Percentiles rank a stretch among this genome's conserved stretches.
Conservation (phyloP, 2,797 vertebrate species). For the Rousettus madagascariensis region DNA sequence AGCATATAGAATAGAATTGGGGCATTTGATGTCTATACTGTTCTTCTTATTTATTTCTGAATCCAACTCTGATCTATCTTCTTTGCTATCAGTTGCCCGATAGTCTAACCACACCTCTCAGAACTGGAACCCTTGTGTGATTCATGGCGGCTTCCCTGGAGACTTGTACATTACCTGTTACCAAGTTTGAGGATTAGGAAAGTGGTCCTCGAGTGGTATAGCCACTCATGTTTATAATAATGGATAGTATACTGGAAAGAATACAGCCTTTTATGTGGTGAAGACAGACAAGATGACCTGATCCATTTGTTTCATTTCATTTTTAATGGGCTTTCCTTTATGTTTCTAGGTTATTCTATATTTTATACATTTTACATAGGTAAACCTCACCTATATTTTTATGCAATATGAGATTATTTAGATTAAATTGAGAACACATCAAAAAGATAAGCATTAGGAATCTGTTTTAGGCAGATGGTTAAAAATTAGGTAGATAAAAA, state of each 20-base stretch:
- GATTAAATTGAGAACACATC: not conserved
- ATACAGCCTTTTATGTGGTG: not conserved
- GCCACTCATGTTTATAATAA: not conserved
- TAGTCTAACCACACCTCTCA: constrained; percentile 5
- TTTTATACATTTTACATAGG: not conserved
- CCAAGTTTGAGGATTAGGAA: not conserved
- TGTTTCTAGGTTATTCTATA: not conserved
- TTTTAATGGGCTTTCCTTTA: not conserved
- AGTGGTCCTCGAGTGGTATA: not conserved
- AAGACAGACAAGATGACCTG: not conserved
- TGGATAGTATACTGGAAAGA: not conserved
- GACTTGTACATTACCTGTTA: not conserved
- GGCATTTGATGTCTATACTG: not conserved
- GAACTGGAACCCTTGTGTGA: constrained; percentile 8
- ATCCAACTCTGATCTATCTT: not conserved
- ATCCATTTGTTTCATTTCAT: not conserved
- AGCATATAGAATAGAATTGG: not conserved
- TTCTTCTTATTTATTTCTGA: constrained; percentile 7
- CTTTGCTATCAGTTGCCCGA: not conserved
- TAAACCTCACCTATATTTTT: not conserved
- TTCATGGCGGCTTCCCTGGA: not conserved
- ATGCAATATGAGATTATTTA: not conserved
- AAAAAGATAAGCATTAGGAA: not conserved
- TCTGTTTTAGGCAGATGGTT: not conserved
- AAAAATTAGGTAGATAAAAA: constrained; percentile 47